phyloP scores from a whole-genome alignment of 2,113 vertebrate species.

The Pyrgilauda ruficollis region DNA sequence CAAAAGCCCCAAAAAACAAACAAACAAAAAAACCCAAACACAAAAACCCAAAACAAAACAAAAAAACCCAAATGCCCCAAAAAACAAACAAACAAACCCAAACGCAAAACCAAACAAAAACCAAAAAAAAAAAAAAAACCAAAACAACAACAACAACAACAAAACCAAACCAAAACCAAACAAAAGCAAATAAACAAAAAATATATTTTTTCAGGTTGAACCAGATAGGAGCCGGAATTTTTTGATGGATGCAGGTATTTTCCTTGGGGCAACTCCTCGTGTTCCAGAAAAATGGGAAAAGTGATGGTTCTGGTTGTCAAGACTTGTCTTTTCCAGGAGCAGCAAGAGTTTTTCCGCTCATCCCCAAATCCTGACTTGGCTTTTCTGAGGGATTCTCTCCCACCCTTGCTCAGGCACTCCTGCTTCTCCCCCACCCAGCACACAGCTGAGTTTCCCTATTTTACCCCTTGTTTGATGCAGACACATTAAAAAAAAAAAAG shows the following conservation, averaged over 20 bases:
- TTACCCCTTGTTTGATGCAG: not conserved
- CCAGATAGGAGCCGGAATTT: rapidly evolving
- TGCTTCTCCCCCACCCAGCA: rapidly evolving
- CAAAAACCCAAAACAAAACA: no score
- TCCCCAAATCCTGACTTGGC: not conserved
- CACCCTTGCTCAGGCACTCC: rapidly evolving
- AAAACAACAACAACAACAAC: not conserved
- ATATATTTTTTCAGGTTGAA: not conserved
- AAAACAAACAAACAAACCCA: not conserved
- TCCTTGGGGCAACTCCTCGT: rapidly evolving
- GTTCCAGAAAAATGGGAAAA: not conserved
- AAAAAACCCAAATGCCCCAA: no score
- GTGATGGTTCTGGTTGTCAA: not conserved
- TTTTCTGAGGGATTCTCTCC: not conserved
- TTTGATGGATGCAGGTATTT: not conserved
- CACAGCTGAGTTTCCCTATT: rapidly evolving
- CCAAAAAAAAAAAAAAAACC: not conserved
- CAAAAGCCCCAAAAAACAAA: not conserved
- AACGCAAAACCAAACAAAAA: not conserved
- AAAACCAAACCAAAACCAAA: no score
- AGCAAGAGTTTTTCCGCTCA: rapidly evolving
- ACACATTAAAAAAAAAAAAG: not conserved
- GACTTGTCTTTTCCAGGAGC: not conserved
- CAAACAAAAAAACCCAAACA: no score
- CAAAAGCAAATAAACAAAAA: not conserved